phyloP scores from a whole-genome alignment of 2,113 vertebrate genomes.

The Neolamprologus hecqui region DNA sequence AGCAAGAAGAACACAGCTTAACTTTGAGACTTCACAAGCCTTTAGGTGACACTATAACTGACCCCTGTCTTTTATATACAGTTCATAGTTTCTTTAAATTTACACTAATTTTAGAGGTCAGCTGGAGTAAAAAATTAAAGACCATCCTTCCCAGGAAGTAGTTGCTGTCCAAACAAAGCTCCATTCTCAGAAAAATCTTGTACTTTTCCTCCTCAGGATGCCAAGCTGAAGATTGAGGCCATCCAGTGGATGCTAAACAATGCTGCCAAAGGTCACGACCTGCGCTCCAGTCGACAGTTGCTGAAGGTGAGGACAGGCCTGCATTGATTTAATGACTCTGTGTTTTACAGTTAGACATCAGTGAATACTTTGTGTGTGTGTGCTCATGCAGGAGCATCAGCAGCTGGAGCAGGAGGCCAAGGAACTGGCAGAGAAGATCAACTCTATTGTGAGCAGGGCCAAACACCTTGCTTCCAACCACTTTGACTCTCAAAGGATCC shows the following conservation, averaged over 20 bases:
- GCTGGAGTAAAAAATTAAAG: neutral
- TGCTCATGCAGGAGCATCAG: slow-evolving; percentile 60
- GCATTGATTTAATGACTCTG: neutral
- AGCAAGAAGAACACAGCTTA: neutral
- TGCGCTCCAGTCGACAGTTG: slow-evolving; percentile 74
- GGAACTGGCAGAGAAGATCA: slow-evolving; percentile 81
- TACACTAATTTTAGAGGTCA: neutral
- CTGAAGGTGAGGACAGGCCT: slow-evolving; percentile 59
- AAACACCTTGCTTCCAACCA: slow-evolving; percentile 75
- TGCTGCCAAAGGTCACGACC: slow-evolving; percentile 72
- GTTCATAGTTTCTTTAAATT: neutral
- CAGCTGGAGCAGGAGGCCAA: slow-evolving; percentile 77
- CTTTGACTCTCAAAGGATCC: slow-evolving; percentile 77
- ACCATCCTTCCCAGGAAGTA: neutral
- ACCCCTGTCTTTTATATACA: neutral
- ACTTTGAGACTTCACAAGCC: neutral
- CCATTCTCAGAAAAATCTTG: neutral
- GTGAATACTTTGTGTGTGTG: neutral
- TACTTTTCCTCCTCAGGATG: slow-evolving; percentile 42
- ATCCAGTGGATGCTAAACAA: slow-evolving; percentile 77
- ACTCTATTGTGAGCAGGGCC: slow-evolving; percentile 74
- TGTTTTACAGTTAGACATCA: neutral
- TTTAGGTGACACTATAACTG: neutral
- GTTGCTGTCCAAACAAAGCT: neutral
- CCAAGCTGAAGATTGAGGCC: slow-evolving; percentile 79